Conservation (phyloP, 1,140 invertebrate species). For the Pseudoatta argentina region DNA sequence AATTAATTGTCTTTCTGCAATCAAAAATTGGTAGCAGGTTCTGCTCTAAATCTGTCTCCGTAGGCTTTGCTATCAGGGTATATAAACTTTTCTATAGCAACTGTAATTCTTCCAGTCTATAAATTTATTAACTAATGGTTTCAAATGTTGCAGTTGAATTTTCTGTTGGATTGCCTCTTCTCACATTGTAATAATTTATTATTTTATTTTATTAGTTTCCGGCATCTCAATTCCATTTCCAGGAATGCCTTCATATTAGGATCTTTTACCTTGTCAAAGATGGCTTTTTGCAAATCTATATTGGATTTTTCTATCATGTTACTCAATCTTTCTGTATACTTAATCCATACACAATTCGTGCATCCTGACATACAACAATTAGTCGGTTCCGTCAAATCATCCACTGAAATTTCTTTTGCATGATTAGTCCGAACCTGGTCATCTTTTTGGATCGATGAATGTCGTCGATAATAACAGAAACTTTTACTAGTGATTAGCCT, state of each 20-base stretch:
- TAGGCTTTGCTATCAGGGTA: no score
- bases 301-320: constrained; percentile 89
- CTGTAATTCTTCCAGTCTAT: no score
- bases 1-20: no score
- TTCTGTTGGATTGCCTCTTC: background rate
- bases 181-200: background rate
- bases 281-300: constrained; percentile 90
- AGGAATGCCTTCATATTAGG: constrained; percentile 93
- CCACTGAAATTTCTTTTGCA: constrained; percentile 15
- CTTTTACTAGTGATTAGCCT: background rate
- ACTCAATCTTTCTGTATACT: constrained; percentile 94
- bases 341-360: constrained; percentile 97
- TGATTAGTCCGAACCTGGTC: background rate
- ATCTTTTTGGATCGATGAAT: constrained; percentile 26
- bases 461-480: constrained; percentile 8
- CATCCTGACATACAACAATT: constrained; percentile 98
- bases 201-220: constrained; percentile 78
- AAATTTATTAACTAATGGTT: background rate
- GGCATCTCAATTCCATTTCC: constrained; percentile 89
- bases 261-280: constrained; percentile 93
- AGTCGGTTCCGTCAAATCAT: constrained; percentile 89
- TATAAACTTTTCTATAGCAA: no score
- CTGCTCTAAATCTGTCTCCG: no score
- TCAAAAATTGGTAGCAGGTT: no score
- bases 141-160: background rate